A percentile compares a stretch with the other conserved stretches of the same genome.
These are phyloP conservation scores for Leontocebus nigricollis DNA, from an alignment of 2,797 vertebrate species.

Conservation along the genomic window DNA sequence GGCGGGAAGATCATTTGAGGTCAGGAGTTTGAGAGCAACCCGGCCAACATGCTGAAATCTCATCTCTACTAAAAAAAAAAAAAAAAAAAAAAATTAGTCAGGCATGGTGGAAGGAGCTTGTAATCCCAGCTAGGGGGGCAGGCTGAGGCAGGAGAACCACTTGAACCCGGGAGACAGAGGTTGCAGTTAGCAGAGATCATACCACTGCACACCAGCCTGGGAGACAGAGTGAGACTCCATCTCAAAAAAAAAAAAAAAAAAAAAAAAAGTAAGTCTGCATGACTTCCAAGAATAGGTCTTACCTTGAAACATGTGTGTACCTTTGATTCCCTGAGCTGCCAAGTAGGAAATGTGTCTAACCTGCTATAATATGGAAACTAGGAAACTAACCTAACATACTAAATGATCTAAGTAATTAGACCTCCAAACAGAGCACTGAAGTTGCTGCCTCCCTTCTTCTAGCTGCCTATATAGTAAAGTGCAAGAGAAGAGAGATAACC, in stretches of 20 bases:
- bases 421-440: background rate
- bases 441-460: background rate
- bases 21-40: background rate
- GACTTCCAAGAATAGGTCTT: background rate
- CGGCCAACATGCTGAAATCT: background rate
- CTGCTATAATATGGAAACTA: background rate
- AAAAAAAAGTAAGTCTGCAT: background rate
- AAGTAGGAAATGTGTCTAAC: background rate
- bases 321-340: background rate
- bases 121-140: background rate
- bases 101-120: background rate
- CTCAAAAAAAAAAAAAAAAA: background rate
- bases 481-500: background rate
- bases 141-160: background rate
- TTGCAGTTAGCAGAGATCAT: background rate
- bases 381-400: background rate
- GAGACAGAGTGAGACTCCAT: background rate
- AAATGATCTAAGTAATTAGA: background rate
- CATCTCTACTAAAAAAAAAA: accelerated
- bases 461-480: background rate
- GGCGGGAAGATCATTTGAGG: background rate
- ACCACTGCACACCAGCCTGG: background rate
- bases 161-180: background rate
- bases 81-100: background rate
- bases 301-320: background rate